phyloP scores from a whole-genome alignment of 30 jellyfish, hydroid and myxozoan species.

The Cassiopea andromeda region DNA sequence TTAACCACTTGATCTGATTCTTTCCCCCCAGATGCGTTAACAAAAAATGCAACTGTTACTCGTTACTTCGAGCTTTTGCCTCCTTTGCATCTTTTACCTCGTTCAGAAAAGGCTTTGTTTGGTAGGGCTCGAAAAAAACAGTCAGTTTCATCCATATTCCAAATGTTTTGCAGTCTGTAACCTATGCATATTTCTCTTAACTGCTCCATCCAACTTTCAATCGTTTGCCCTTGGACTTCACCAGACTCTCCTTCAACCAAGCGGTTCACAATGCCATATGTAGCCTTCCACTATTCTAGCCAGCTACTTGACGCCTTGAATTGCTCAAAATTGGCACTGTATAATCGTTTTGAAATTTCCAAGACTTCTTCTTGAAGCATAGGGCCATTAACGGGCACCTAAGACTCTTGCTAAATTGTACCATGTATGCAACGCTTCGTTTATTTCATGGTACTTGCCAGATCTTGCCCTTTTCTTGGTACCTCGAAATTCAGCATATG shows the following conservation, averaged over 20 bases:
- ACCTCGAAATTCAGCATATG: slow-evolving; percentile 9
- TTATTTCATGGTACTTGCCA: slow-evolving; percentile 19
- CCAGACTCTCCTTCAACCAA: slow-evolving; percentile 23
- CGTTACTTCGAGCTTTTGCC: background rate
- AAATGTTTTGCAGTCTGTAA: background rate
- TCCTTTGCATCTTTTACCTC: slow-evolving; percentile 4
- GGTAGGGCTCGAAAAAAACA: background rate
- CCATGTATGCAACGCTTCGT: slow-evolving; percentile 13
- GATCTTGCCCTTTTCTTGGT: slow-evolving; percentile 21
- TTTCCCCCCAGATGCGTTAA: background rate
- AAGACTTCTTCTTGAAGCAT: slow-evolving; percentile 23
- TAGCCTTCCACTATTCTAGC: background rate
- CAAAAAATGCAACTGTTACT: background rate
- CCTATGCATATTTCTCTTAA: background rate
- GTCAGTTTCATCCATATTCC: background rate
- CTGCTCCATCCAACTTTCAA: background rate
- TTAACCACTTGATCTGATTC: background rate
- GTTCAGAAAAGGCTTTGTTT: background rate
- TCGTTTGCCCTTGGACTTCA: slow-evolving; percentile 17
- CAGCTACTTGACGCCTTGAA: background rate
- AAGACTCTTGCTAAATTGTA: slow-evolving; percentile 24
- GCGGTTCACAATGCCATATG: background rate
- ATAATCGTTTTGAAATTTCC: background rate
- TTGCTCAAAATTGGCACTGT: background rate
- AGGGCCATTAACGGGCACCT: slow-evolving; percentile 12